phyloP scores from a whole-genome alignment of 2,797 vertebrate genomes.

The Anguilla obscura region DNA sequence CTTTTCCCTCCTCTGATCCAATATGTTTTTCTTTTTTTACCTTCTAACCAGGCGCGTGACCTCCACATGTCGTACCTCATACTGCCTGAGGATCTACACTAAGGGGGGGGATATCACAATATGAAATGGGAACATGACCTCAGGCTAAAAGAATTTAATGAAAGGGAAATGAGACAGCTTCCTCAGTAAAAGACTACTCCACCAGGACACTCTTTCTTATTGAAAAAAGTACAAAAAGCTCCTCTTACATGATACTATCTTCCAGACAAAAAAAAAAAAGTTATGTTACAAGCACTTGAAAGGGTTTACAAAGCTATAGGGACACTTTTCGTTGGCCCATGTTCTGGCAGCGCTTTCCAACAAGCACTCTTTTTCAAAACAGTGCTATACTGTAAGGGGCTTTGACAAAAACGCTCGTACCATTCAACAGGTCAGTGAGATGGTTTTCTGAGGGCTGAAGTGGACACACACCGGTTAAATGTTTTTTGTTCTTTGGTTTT shows the following conservation, averaged over 20 bases:
- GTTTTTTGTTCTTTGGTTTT: too few relatives aligned
- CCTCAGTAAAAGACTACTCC: not conserved
- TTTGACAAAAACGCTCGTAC: not conserved
- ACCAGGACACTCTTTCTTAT: not conserved
- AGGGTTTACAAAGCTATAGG: not conserved
- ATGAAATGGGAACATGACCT: not conserved
- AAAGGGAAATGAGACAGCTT: not conserved
- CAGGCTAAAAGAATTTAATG: not conserved
- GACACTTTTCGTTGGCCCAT: not conserved
- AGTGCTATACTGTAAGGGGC: not conserved
- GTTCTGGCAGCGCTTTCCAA: not conserved
- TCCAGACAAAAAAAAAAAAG: not conserved
- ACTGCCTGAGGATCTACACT: not conserved
- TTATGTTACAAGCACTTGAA: not conserved
- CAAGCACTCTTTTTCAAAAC: not conserved
- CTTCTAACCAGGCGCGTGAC: not conserved
- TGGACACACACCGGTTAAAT: not conserved
- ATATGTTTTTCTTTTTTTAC: not conserved
- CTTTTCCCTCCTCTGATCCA: not conserved
- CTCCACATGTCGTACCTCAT: not conserved
- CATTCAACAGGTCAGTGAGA: not conserved
- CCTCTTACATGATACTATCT: not conserved
- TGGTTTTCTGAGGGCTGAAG: not conserved
- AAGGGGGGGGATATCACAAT: not conserved
- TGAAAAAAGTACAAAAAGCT: not conserved